A percentile compares a stretch with the other conserved stretches of the same genome.
phyloP scores from a whole-genome alignment of 2,113 vertebrate species.

The Crotophaga sulcirostris region DNA sequence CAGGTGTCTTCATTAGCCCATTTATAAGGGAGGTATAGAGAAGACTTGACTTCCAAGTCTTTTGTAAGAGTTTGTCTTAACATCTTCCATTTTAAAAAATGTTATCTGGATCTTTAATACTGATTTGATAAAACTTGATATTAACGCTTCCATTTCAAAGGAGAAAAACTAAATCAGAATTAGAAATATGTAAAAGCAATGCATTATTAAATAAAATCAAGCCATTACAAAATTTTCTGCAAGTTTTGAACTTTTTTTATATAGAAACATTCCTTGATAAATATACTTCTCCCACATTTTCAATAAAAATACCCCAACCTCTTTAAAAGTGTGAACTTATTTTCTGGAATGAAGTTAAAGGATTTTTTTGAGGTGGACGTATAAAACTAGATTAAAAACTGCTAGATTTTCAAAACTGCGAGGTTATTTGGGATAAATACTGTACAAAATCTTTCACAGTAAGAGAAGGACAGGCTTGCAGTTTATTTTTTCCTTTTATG shows the following conservation, averaged over 20 bases:
- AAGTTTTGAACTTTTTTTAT: neutral
- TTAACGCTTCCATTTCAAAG: neutral
- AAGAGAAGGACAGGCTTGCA: neutral
- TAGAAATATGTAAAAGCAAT: neutral
- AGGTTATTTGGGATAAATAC: neutral
- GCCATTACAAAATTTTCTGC: neutral
- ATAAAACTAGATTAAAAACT: neutral
- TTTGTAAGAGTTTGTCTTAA: neutral
- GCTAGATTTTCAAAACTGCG: neutral
- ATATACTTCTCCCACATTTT: neutral
- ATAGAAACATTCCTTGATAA: neutral
- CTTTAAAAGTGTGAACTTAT: neutral
- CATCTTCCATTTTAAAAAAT: accelerated
- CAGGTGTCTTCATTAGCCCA: neutral
- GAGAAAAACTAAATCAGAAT: neutral
- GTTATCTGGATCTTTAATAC: neutral
- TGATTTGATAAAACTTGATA: neutral
- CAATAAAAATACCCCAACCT: neutral
- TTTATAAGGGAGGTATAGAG: neutral
- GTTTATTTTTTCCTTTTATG: neutral
- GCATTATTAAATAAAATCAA: neutral
- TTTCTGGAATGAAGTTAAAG: neutral
- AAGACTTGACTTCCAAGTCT: neutral
- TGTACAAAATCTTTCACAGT: neutral
- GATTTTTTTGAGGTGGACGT: neutral